Base-by-base conservation (phyloP, 2,888 invertebrate genomes). In the Drosophila crucigera region DNA sequence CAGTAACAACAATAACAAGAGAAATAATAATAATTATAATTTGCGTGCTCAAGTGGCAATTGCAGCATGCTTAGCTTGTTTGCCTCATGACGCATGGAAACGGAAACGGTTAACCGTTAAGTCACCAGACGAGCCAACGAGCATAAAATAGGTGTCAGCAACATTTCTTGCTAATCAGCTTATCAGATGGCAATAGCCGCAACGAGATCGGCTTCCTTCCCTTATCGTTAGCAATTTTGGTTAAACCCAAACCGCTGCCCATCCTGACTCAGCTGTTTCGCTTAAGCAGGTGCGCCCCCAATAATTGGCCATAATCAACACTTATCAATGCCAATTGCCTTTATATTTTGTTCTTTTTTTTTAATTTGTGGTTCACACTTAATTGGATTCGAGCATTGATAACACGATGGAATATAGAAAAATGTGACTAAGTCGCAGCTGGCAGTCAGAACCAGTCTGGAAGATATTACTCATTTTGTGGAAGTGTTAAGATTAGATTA, bases 31-130 rank as follows among this genome's bases (percentile, higher is more conserved):
- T 25, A 47, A 47, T 47, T 47, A 76, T 60, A 41, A 60, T 47
- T 10, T 43, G 77, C 77, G 80, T 76, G 73, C 47, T 68, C 66
- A 64, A 80, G 81, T 73, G 62, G 28, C 77, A 56, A 58, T 47
- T 56, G 75, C 76, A 54, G n/a, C 28, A 31, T 31, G n/a, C 9
- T 19, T 22, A 30, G 56, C 28, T 59, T 43, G 33, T 1, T 37
- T 9, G 43, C 25, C 25, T 14, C 31, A 22, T 71, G 88, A 79
- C 80, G 72, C 88, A 87, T 68, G 25, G 28, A 37, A 56, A 43
- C 22, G 25, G 28, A 33, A 56, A 43, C 22, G 14, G 11, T 56
- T 56, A 52, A 49, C 25, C 19, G 41, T 35, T 76, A 65, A 78
- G 68, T 68, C 77, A 78, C 50, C 56, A 56, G 62, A 70, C 61